Base-by-base conservation (phyloP, 2,888 invertebrate species). In the Molorchus minor region DNA sequence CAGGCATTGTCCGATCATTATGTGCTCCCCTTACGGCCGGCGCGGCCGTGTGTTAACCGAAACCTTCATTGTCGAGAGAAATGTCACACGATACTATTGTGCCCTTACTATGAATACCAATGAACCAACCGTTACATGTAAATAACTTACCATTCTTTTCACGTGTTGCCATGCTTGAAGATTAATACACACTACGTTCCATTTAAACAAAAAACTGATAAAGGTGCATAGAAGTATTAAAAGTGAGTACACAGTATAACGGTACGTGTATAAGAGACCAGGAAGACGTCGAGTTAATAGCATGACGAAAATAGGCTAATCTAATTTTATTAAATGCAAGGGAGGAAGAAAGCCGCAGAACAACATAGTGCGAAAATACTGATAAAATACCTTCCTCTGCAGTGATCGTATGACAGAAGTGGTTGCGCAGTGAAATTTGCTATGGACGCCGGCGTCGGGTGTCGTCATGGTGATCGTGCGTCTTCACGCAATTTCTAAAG, bases 171-270 rank as follows among this genome's bases (percentile, higher is more conserved):
- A 83, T n/a, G 85, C 83, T 71, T 85, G 84, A 45, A 84, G 77
- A 75, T 85, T 85, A 20, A 84, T 82, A 74, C 87, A 87, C 71
- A 86, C 77, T 44, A 86, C 76, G 58, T 84, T 85, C 85, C 85
- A 86, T 75, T 84, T 83, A 60, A 84, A 79, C 29, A 85, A 77
- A 51, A 83, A 77, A 72, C 82, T 83, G 56, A 83, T 68, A 57
- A 82, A 71, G n/a, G 80, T 76, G 33, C 79, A 68, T 33, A 80
- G 62, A 10, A 79, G 61, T 30, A 79, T 71, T 17, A 80, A 44
- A 70, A 77, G 56, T 64, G 80, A 71, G 75, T 81, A 72, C 35
- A 75, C 68, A 12, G 71, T 71, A 63, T 73, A 78, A 58, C 77
- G 71, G 58, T 79, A 71, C 20, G 67, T 75, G 57, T 78, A 77